These are phyloP conservation scores for Cabera pusaria DNA, from an alignment of 2,888 invertebrate species.

Conservation along the genomic window DNA sequence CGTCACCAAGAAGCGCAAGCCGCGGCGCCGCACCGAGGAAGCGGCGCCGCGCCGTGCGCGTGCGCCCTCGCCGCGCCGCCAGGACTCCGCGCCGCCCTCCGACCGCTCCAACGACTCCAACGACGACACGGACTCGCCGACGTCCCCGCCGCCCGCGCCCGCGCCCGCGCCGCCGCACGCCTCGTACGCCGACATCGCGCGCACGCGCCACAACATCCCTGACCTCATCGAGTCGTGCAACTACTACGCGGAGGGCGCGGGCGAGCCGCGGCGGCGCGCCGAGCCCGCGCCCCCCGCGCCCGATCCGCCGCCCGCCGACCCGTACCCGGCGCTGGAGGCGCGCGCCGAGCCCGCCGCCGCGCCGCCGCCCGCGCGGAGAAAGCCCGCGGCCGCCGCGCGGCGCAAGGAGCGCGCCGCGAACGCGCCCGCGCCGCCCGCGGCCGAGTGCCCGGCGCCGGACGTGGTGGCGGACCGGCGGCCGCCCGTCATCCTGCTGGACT, in stretches of 20 bases:
- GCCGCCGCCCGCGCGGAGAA: slow-evolving; percentile 10
- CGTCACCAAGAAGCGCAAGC: slow-evolving; percentile 92
- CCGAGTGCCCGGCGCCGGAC: slow-evolving; percentile 61
- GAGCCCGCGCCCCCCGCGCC: slow-evolving; percentile 49
- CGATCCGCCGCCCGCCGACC: slow-evolving; percentile 30
- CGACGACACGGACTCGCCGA: slow-evolving; percentile 91
- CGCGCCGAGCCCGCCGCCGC: slow-evolving; percentile 18
- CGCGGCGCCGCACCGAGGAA: slow-evolving; percentile 86
- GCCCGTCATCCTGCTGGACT: slow-evolving; percentile 89
- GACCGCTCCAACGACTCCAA: slow-evolving; percentile 93
- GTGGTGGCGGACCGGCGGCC: slow-evolving; percentile 82
- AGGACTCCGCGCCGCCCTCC: slow-evolving; percentile 87
- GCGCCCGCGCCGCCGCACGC: slow-evolving; percentile 83
- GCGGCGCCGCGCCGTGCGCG: slow-evolving; percentile 49
- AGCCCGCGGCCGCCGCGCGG: slow-evolving; percentile 26
- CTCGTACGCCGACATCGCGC: slow-evolving; percentile 93
- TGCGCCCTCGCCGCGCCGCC: slow-evolving; percentile 81
- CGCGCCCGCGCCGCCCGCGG: slow-evolving; percentile 54
- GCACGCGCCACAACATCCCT: slow-evolving; percentile 77
- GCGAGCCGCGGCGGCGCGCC: slow-evolving; percentile 21
- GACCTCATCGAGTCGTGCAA: slow-evolving; percentile 80
- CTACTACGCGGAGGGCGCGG: slow-evolving; percentile 67
- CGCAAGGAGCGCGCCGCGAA: slow-evolving; percentile 33
- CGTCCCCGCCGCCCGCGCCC: slow-evolving; percentile 86
- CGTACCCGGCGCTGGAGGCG: slow-evolving; percentile 30